Base-by-base conservation (phyloP, 2,797 vertebrate species). In the Myiotriccus ornatus region DNA sequence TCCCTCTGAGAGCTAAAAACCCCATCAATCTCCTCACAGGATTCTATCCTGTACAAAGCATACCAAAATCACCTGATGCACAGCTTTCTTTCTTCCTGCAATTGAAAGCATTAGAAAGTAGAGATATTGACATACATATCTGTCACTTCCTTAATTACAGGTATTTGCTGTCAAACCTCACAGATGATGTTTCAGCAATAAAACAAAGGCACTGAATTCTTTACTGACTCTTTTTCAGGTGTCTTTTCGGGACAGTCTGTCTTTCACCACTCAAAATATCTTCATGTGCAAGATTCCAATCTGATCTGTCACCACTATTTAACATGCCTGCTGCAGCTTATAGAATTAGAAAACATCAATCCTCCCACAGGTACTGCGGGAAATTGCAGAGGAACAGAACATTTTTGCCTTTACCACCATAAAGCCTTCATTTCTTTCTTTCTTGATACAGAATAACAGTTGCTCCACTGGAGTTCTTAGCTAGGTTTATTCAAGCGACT, bases 101-200 rank as follows among this genome's bases (percentile, higher is more conserved):
- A 75, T 6, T 53, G 71, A 84, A 78, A 62, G 25, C 63, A 84
- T 80, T 32, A 30, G 59, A 78, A 90, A 78, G n/a, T 71, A 80
- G 44, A 70, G 25, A 78, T 34, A 81, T 2, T 64, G 87, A 68
- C 91, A 68, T 16, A 32, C 28, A 57, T 43, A 57, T 50, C 80
- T 90, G 55, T 75, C 85, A 86, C 65, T 81, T 78, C 32, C 70
- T 85, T 95, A 89, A 91, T 91, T 88, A 73, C 23, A 74, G 30
- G 23, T 35, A 47, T 67, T 57, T 86, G 39, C 81, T 88, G 77
- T 91, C 91, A 88, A 81, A 93, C 21, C 17, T 84, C 0, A 2
- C 22, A 73, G 65, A 88, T 39, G 37, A 94, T 39, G 20, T 46
- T 71, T 80, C 34, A 77, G 56, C 9, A 37, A 74, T 2, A 32